These are phyloP conservation scores for Pampus argenteus DNA, from an alignment of 2,797 vertebrate genomes.

Conservation along the genomic window DNA sequence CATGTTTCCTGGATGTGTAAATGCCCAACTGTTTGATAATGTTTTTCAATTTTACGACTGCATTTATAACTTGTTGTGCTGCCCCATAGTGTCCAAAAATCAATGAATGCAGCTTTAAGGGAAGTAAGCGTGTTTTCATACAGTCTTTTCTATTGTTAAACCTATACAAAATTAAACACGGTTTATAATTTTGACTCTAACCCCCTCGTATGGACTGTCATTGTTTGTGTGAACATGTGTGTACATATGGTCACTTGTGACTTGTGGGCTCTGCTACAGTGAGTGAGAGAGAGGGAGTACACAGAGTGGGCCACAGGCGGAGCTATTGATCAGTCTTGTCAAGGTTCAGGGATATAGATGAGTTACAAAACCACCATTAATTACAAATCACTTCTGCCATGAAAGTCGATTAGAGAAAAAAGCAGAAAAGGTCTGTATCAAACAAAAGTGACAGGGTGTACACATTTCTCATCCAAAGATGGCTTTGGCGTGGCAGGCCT, in stretches of 20 bases:
- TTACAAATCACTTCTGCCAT: constrained; percentile 84
- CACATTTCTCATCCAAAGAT: constrained; percentile 63
- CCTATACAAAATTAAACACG: constrained; percentile 2
- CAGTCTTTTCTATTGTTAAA: background rate
- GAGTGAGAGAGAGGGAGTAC: constrained; percentile 30
- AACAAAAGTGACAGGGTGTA: constrained; percentile 69
- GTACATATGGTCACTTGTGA: constrained; percentile 24
- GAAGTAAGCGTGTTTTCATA: background rate
- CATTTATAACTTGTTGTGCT: constrained; percentile 1
- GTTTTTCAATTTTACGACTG: background rate
- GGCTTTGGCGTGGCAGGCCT: constrained; percentile 27
- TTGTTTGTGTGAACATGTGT: constrained; percentile 23
- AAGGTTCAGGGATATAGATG: constrained; percentile 81
- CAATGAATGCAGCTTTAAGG: background rate
- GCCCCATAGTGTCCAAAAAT: background rate
- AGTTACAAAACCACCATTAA: constrained; percentile 84
- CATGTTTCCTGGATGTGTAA: background rate
- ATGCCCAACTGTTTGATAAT: background rate
- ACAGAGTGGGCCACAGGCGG: constrained; percentile 69
- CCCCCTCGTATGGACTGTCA: constrained; percentile 6
- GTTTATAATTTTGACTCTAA: background rate
- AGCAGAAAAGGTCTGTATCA: constrained; percentile 68
- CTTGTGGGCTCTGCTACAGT: constrained; percentile 48
- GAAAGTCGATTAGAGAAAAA: constrained; percentile 80
- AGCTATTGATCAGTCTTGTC: constrained; percentile 80